Base-by-base conservation (phyloP, 2,797 vertebrate species). In the Platalea minor region DNA sequence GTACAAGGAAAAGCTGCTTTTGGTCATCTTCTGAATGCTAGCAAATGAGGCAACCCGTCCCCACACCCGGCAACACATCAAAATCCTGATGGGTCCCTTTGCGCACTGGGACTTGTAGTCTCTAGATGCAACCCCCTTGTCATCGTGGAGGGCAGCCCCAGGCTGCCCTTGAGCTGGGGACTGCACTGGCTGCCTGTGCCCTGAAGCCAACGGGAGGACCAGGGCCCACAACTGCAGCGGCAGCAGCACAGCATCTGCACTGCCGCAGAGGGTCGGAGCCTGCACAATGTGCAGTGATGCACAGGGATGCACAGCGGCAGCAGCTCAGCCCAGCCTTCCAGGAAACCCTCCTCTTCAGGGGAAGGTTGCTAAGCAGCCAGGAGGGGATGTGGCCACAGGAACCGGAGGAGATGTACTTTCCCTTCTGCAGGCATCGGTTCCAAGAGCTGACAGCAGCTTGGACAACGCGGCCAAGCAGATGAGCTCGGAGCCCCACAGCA, bases 301-400 rank as follows among this genome's bases (percentile, higher is more conserved):
- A 23, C 53, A 61, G 46, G 29, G 83, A 93, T 41, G 69, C 90
- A 82, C 59, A 73, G 90, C 33, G 5, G 80, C 50, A 51, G 63
- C n/a, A 41, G 75, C 92, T 92, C 77, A 90, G 89, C 91, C 28
- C 80, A 87, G 93, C 77, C 94, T 86, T 93, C 97, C 97, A 97
- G 97, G 96, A 97, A 97, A 95, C 87, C 63, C 81, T 96, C 84
- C 92, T 97, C 95, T 91, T 88, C 2, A 0, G 64, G 48, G 78
- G 81, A 97, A 96, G 97, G 98, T 98, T 98, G 98, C 98, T 98
- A 98, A 98, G 98, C 98, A 98, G 98, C 98, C 94, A 93, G 96
- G 92, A 96, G 76, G 92, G 95, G 94, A 95, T 94, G 84, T 84
- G 97, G 93, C 97, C 95, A 94, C 93, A 3, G 86, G 95, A 67